Conservation (phyloP, 2,797 vertebrate genomes). For the Luscinia megarhynchos region DNA sequence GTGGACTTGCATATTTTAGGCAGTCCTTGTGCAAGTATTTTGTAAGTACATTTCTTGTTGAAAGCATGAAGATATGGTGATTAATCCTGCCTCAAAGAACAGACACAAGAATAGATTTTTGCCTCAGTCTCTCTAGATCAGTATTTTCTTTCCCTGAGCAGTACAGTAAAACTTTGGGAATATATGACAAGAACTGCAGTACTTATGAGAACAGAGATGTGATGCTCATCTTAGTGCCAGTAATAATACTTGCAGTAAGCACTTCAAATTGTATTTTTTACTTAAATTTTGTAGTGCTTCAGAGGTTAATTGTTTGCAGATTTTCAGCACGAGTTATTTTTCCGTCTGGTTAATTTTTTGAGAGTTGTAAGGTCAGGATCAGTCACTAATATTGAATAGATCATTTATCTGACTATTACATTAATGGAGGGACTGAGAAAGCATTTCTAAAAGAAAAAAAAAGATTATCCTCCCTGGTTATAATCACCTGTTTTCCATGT, state of each 20-base stretch:
- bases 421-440: not conserved
- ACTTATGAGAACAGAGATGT: not conserved
- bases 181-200: not conserved
- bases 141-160: not conserved
- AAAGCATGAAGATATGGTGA: not conserved
- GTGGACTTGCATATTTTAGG: not conserved
- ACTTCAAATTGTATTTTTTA: not conserved
- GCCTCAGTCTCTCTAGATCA: not conserved
- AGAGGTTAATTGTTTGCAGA: not conserved
- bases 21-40: not conserved
- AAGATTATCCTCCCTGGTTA: not conserved
- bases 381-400: not conserved
- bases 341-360: not conserved
- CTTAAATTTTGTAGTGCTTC: not conserved
- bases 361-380: not conserved
- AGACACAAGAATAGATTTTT: not conserved
- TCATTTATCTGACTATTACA: not conserved
- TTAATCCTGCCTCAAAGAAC: not conserved
- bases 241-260: not conserved
- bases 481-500: not conserved
- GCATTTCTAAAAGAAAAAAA: not conserved
- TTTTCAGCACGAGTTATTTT: slow-evolving; percentile 3
- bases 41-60: not conserved
- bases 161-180: not conserved
- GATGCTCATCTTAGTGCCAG: not conserved